Conservation (phyloP, 2,797 vertebrate genomes). For the Phoebastria nigripes region DNA sequence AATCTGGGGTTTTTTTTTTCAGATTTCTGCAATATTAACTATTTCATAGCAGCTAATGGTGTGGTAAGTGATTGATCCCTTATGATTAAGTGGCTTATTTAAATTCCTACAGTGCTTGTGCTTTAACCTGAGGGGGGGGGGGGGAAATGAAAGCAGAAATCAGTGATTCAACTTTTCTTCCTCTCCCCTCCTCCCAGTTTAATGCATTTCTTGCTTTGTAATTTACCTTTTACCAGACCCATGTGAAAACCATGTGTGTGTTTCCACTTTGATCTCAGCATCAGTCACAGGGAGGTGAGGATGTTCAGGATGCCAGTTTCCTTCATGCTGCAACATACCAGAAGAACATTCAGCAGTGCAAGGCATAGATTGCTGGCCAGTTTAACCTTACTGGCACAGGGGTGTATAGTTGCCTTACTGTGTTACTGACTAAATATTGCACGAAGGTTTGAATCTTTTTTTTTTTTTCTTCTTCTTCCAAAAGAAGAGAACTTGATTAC, state of each 20-base stretch:
- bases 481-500: neutral
- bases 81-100: slow-evolving; percentile 50
- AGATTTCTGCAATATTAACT: slow-evolving; percentile 25
- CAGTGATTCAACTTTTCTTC: neutral
- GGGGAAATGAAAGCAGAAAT: neutral
- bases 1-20: slow-evolving; percentile 50
- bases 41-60: slow-evolving; percentile 65
- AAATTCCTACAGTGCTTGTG: slow-evolving; percentile 60
- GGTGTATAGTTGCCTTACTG: too few relatives aligned
- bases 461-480: neutral
- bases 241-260: slow-evolving; percentile 20
- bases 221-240: slow-evolving; percentile 29
- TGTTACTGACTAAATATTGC: neutral
- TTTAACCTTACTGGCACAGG: neutral
- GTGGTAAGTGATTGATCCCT: slow-evolving; percentile 54
- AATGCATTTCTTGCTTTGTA: neutral
- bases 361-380: neutral
- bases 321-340: slow-evolving; percentile 13
- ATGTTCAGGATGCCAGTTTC: neutral
- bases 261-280: slow-evolving; percentile 60
- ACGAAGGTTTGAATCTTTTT: neutral
- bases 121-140: slow-evolving; percentile 4
- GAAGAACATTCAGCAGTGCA: neutral
- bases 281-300: slow-evolving; percentile 35
- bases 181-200: neutral